These are phyloP conservation scores for Temnothorax nylanderi DNA, from an alignment of 1,140 invertebrate species.

Conservation along the genomic window DNA sequence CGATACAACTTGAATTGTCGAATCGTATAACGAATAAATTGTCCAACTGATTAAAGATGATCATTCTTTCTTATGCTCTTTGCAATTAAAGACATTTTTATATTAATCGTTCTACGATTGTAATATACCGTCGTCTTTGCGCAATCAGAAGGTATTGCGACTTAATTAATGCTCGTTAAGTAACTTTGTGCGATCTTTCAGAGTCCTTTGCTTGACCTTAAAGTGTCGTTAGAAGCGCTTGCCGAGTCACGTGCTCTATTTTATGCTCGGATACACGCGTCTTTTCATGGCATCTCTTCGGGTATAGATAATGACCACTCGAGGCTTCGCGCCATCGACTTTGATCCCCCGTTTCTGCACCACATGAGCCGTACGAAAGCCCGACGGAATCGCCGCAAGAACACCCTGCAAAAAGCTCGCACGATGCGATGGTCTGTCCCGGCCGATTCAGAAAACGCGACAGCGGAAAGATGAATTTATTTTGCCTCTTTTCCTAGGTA, in stretches of 20 bases:
- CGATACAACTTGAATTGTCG: not conserved
- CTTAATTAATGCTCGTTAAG: not conserved
- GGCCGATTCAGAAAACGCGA: not conserved
- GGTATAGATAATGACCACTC: conserved; percentile 34
- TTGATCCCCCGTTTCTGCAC: conserved; percentile 25
- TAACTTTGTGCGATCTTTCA: not conserved
- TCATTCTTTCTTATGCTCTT: not conserved
- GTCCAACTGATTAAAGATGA: not conserved
- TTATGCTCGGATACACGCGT: conserved; percentile 13
- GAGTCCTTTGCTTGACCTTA: conserved; percentile 8
- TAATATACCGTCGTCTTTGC: not conserved
- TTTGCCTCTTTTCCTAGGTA: not conserved
- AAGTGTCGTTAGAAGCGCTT: not conserved
- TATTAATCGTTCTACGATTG: not conserved
- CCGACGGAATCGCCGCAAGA: conserved; percentile 1
- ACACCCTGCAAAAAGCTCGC: not conserved
- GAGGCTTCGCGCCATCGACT: conserved; percentile 31
- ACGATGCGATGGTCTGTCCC: not conserved
- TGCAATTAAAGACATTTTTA: not conserved
- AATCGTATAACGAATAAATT: not conserved
- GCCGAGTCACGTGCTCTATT: conserved; percentile 2
- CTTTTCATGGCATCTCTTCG: conserved; percentile 28
- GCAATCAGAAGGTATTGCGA: not conserved
- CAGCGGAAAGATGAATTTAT: not conserved
- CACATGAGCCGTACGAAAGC: not conserved